Percentiles rank a stretch among this genome's conserved stretches.
phyloP scores from a whole-genome alignment of 2,797 vertebrate species.

The Centroberyx gerrardi region DNA sequence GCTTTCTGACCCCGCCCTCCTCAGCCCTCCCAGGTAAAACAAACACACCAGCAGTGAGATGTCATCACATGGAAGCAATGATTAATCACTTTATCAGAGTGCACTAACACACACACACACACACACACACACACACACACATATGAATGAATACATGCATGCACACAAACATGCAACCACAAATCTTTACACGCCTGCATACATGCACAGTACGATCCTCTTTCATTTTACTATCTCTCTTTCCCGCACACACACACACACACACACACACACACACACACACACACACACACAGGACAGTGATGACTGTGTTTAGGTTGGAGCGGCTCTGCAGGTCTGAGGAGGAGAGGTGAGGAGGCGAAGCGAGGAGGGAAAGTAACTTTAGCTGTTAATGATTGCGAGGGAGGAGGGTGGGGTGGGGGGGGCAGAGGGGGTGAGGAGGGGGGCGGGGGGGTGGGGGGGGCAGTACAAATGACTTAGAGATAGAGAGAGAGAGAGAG shows the following conservation, averaged over 20 bases:
- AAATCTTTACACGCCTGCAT: constrained; percentile 2
- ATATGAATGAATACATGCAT: neutral
- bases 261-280: no score
- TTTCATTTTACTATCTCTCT: no score
- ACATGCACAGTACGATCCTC: neutral
- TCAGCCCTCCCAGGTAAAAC: neutral
- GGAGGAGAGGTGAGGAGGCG: constrained; percentile 22
- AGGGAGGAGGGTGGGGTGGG: neutral
- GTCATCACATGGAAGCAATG: neutral
- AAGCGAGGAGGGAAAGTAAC: constrained; percentile 57
- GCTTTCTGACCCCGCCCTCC: neutral
- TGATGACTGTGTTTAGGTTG: constrained; percentile 58
- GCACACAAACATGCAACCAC: constrained; percentile 11
- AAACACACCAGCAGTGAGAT: neutral
- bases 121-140: constrained; percentile 22
- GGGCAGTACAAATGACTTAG: constrained; percentile 69
- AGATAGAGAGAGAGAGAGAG: no score
- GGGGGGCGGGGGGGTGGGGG: constrained; percentile 8
- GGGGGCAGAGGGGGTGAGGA: neutral
- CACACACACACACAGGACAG: constrained; percentile 24
- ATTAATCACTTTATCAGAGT: no score
- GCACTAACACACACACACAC: neutral
- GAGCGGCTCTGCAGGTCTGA: constrained; percentile 19
- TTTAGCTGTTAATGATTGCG: constrained; percentile 79
- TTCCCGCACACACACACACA: neutral